phyloP scores from a whole-genome alignment of 2,113 vertebrate species.

The Meleagris gallopavo region DNA sequence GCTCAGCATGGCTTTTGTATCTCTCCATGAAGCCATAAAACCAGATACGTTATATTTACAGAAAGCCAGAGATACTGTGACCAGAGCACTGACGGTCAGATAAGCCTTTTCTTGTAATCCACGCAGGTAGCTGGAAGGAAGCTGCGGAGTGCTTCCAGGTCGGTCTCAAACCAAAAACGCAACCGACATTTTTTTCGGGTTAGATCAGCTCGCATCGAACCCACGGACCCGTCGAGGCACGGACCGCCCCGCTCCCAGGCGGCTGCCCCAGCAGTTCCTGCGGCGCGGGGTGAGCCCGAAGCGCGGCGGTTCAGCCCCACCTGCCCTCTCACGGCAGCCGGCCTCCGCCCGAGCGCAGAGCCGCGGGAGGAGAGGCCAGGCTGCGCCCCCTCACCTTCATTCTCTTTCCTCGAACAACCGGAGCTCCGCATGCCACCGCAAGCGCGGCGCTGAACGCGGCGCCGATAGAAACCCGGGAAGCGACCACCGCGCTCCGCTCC shows the following conservation, averaged over 20 bases:
- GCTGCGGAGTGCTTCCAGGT: neutral
- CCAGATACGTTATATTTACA: too few species aligned
- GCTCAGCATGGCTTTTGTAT: neutral
- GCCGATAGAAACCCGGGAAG: too few species aligned
- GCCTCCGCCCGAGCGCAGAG: neutral
- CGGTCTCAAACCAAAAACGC: neutral
- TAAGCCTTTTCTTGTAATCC: neutral
- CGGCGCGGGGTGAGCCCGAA: neutral
- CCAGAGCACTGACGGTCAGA: neutral
- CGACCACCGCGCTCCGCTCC: too few species aligned
- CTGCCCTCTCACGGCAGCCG: too few species aligned
- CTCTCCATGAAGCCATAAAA: neutral
- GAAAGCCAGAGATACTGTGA: too few species aligned
- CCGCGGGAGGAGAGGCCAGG: too few species aligned
- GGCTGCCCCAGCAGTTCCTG: neutral
- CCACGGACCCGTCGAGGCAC: neutral
- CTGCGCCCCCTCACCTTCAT: neutral
- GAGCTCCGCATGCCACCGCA: too few species aligned
- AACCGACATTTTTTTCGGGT: conserved; percentile 28
- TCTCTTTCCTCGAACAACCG: neutral
- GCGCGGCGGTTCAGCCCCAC: neutral
- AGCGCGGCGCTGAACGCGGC: too few species aligned
- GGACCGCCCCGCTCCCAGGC: neutral
- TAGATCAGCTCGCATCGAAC: conserved; percentile 27
- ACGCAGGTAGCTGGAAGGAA: neutral